Base-by-base conservation (phyloP, 2,797 vertebrate genomes). In the Brachyalestes nurse region DNA sequence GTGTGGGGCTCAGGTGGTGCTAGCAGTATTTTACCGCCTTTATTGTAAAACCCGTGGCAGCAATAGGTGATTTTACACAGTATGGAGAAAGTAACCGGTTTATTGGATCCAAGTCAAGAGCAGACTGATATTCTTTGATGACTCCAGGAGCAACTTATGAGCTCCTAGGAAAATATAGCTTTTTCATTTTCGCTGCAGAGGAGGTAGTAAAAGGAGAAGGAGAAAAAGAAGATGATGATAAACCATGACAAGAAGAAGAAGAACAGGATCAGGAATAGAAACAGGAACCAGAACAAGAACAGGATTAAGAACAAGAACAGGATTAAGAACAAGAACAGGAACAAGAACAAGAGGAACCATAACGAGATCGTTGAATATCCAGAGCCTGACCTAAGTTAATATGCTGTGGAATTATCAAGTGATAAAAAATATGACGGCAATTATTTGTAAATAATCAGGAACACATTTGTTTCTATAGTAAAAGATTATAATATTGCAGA, bases 31-130 rank as follows among this genome's bases (percentile, higher is more conserved):
- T 72, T 25, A 17, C n/a, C 0, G 0, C 67, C 53, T 62, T 64
- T 76, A 77, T 47, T 65, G 66, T 75, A 69, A 75, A 71, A 72
- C 57, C 25, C 23, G 28, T 34, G 47, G 17, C 16, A 65, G 51
- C 25, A 58, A 66, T 65, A 21, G 69, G 38, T 72, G 64, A 64
- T 78, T 82, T 78, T 71, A 49, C 19, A 65, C 25, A 19, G 10
- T 38, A 23, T 40, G 23, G 57, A 47, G 12, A 72, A 76, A 76
- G 53, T 21, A 64, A 69, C 75, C 60, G 77, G 40, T 57, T 57
- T 65, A 40, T 25, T 69, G 72, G 58, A 76, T 76, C 28, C 51
- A 71, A 77, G 77, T 75, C 77, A 75, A 71, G 64, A 71, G 62
- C 38, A 71, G 47, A 28, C 69, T 23, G 13, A 23, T 28, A 16